phyloP scores from a whole-genome alignment of 2,113 vertebrate species.

The Elephas maximus region DNA sequence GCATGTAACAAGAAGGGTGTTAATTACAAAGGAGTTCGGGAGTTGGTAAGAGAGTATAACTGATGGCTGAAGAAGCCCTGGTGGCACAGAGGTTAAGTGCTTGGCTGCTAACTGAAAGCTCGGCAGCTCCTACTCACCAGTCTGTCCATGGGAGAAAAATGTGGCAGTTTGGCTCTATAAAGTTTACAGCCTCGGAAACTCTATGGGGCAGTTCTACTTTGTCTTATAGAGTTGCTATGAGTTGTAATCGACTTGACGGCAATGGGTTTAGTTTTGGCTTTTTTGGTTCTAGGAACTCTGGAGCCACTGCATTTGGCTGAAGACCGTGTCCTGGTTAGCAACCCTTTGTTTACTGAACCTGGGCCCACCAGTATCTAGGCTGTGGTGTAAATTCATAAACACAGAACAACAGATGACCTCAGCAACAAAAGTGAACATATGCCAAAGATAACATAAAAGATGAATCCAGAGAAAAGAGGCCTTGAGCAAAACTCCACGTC shows the following conservation, averaged over 20 bases:
- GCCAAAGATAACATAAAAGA: conserved; percentile 44
- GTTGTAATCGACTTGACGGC: not conserved
- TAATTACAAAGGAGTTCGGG: not conserved
- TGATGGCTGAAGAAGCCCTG: not conserved
- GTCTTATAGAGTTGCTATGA: not conserved
- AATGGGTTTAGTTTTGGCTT: not conserved
- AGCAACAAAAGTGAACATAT: not conserved
- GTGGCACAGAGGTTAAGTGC: not conserved
- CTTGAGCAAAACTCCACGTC: conserved; percentile 27
- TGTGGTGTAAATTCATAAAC: conserved; percentile 46
- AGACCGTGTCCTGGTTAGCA: not conserved
- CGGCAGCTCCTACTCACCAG: not conserved
- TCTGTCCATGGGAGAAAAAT: not conserved
- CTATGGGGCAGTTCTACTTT: not conserved
- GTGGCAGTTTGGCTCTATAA: not conserved
- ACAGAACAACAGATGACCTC: conserved; percentile 29
- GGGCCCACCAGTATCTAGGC: not conserved
- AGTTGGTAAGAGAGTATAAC: not conserved
- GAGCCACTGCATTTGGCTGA: not conserved
- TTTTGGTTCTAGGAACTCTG: not conserved
- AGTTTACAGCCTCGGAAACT: not conserved
- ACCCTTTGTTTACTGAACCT: conserved; percentile 12
- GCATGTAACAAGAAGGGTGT: not conserved
- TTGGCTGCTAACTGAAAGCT: not conserved
- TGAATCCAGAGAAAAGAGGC: not conserved